Evolutionary conservation across 2,113 vertebrate species (phyloP), one percentile per base, ranked within the genome.

Genomic region (Phoxinus phoxinus): DNA sequence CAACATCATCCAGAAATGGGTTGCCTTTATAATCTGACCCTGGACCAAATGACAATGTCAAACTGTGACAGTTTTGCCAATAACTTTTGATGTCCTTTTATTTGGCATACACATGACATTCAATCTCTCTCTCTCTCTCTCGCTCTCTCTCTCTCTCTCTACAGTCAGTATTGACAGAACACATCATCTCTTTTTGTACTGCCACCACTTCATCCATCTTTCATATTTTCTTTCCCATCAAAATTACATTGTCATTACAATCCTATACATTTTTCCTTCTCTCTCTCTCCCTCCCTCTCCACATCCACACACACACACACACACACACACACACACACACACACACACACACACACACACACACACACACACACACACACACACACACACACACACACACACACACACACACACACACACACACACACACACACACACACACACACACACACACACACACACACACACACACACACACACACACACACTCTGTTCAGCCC

Each of bases 21-120:
- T 35, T 35, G 19, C 51, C 21, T 58, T 58, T 77, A 35, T 77
- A 78, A 65, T 81, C 25, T 67, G 41, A 67, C 79, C 59, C 25
- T 3, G 41, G 11, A n/a, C 2, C 56, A 61, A 35, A 79, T 13
- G 56, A 79, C 77, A 79, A 12, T 37, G 32, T 37, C 32, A 72
- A n/a, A 41, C 3, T 21, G 10, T 25, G 73, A 17, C 25, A 30
- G 13, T 76, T 27, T 27, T 30, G 27, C 15, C 19, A 53, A 76
- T 32, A 76, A 53, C 23, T 32, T 6, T 21, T 53, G 74, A 53
- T 76, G 51, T 53, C 25, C 27, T 53, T 53, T 53, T 1, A 75
- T 75, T 75, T 75, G 17, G 8, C 32, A 67, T 15, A 74, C 41
- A 74, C 44, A 25, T 46, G 72, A 37, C 32, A 46, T 46, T 23